Conservation (phyloP, 1,140 invertebrate genomes). For the Himalopsyche phryganea region DNA sequence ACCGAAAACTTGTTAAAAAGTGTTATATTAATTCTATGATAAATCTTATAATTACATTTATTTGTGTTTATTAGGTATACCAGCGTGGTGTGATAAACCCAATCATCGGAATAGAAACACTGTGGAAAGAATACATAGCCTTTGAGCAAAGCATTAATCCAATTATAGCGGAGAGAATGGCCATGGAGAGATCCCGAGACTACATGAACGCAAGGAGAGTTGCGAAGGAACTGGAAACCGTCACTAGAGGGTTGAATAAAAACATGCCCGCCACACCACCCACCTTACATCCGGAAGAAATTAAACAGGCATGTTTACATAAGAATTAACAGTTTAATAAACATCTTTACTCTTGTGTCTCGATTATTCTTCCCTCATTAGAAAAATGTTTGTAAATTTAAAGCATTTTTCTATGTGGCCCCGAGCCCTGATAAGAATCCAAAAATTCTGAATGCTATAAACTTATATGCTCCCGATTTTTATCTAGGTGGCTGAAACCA, state of each 20-base stretch:
- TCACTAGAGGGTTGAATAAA: slow-evolving; percentile 91
- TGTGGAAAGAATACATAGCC: slow-evolving; percentile 98
- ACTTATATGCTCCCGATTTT: too few species aligned
- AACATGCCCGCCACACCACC: slow-evolving; percentile 93
- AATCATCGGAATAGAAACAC: slow-evolving; percentile 93
- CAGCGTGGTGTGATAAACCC: slow-evolving; percentile 94
- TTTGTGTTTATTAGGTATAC: slow-evolving; percentile 65
- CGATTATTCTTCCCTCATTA: too few species aligned
- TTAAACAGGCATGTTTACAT: slow-evolving; percentile 82
- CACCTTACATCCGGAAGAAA: slow-evolving; percentile 84
- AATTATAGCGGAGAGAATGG: slow-evolving; percentile 91
- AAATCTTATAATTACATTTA: too few species aligned
- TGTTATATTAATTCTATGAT: too few species aligned
- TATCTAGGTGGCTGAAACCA: too few species aligned
- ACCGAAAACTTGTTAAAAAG: too few species aligned
- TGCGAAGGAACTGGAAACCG: slow-evolving; percentile 94
- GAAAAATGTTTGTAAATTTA: too few species aligned
- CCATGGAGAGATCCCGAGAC: slow-evolving; percentile 84
- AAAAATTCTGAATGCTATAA: too few species aligned
- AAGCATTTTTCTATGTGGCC: too few species aligned
- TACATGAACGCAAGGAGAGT: slow-evolving; percentile 97
- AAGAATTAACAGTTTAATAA: too few species aligned
- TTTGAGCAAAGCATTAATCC: slow-evolving; percentile 95
- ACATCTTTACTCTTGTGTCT: too few species aligned
- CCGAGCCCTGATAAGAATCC: too few species aligned